Conservation (phyloP, 2,113 vertebrate genomes). For the Phyllostomus discolor region DNA sequence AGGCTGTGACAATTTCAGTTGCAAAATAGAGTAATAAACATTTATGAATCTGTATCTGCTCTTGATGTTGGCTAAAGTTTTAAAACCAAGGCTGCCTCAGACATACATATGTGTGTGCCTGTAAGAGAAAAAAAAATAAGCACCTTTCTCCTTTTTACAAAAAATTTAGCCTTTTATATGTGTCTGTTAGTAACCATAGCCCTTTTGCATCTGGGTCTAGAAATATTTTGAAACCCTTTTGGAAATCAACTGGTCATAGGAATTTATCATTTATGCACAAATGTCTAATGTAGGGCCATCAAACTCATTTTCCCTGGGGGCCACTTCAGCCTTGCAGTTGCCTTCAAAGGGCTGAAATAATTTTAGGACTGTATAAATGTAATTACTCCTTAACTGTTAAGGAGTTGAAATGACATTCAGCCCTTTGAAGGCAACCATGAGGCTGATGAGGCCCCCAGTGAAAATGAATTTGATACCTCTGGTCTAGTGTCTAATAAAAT, state of each 20-base stretch:
- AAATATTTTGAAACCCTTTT: background rate
- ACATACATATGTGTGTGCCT: background rate
- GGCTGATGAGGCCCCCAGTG: too few species aligned
- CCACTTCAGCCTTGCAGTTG: too few species aligned
- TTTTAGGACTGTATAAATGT: too few species aligned
- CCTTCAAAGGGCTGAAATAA: too few species aligned
- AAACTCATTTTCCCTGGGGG: too few species aligned
- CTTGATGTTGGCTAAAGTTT: background rate
- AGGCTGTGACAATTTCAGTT: background rate
- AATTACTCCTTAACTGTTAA: too few species aligned
- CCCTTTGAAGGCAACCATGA: too few species aligned
- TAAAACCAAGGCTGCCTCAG: background rate
- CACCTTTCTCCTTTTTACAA: background rate
- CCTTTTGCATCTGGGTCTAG: background rate
- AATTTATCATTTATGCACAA: background rate
- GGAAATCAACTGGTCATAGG: background rate
- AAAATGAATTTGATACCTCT: too few species aligned
- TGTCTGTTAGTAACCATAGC: background rate
- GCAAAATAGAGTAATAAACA: background rate
- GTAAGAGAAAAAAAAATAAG: background rate
- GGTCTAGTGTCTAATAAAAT: background rate
- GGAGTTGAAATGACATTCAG: too few species aligned
- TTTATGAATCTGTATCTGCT: background rate
- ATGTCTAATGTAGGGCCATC: background rate
- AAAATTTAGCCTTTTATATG: background rate